phyloP scores from a whole-genome alignment of 2,113 vertebrate species.

The Alethe diademata region DNA sequence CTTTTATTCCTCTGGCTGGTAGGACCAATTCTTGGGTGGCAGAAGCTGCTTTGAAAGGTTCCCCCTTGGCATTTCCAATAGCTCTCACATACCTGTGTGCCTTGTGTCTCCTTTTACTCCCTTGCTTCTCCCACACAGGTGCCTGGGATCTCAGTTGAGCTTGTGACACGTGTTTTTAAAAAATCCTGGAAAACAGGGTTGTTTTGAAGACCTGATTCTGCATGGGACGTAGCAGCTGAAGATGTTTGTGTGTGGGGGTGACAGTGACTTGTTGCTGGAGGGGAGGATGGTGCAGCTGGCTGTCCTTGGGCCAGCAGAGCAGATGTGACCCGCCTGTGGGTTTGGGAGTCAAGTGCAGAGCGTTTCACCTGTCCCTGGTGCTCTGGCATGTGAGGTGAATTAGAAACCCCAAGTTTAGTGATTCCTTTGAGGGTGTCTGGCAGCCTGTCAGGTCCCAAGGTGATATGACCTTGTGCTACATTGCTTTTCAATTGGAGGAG shows the following conservation, averaged over 20 bases:
- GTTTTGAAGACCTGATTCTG: background rate
- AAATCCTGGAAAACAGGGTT: background rate
- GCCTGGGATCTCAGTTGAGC: background rate
- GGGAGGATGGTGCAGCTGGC: background rate
- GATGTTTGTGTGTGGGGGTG: fast-evolving
- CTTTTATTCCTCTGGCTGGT: conserved; percentile 7
- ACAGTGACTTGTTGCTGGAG: background rate
- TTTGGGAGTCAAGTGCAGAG: background rate
- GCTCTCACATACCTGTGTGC: fast-evolving
- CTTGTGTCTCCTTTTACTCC: background rate
- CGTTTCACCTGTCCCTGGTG: background rate
- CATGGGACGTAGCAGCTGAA: background rate
- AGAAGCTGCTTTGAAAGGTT: background rate
- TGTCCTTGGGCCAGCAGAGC: background rate
- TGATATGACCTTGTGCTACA: background rate
- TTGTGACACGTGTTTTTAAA: background rate
- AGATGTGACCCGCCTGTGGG: background rate
- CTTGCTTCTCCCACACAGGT: background rate
- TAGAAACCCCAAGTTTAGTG: background rate
- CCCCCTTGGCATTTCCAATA: background rate
- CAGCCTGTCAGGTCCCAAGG: background rate
- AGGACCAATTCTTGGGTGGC: background rate
- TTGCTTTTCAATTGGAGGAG: background rate
- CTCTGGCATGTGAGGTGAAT: background rate
- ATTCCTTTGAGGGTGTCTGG: background rate